phyloP scores from a whole-genome alignment of 2,113 vertebrate genomes.

The Stomatorhinus ivindoensis region DNA sequence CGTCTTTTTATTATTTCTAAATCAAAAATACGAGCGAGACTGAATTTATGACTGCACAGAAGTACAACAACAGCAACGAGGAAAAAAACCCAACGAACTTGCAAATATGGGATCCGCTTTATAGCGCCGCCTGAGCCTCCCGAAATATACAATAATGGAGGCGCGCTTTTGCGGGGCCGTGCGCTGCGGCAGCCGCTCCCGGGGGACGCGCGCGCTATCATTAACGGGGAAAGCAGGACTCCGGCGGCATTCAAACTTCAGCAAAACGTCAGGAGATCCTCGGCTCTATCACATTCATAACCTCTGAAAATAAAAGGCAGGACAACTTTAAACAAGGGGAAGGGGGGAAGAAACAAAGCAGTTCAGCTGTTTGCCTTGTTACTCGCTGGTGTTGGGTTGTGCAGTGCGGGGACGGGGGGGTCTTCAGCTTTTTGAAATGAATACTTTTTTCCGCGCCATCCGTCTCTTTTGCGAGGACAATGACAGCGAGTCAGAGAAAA shows the following conservation, averaged over 20 bases:
- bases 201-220: conserved; percentile 66
- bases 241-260: conserved; percentile 73
- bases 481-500: conserved; percentile 6
- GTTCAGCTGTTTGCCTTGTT: conserved; percentile 20
- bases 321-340: conserved; percentile 71
- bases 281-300: conserved; percentile 67
- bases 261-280: conserved; percentile 70
- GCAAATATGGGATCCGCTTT: conserved; percentile 57
- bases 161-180: conserved; percentile 43
- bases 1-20: conserved; percentile 53
- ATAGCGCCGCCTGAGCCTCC: conserved; percentile 62
- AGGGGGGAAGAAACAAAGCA: conserved; percentile 40
- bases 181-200: conserved; percentile 63
- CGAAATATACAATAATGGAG: conserved; percentile 65
- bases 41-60: conserved; percentile 59
- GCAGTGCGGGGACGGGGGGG: conserved; percentile 4
- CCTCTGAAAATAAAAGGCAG: conserved; percentile 73
- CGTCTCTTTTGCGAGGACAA: conserved; percentile 2
- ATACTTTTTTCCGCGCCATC: conserved; percentile 6
- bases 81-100: conserved; percentile 52
- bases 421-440: conserved; percentile 7
- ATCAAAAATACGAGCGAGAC: conserved; percentile 54
- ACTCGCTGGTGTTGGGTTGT: conserved; percentile 10
- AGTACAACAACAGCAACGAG: conserved; percentile 57
- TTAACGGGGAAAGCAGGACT: conserved; percentile 67